Evolutionary conservation across 2,113 vertebrate genomes (phyloP), one percentile per base, ranked within the genome.

Genomic region (Cacatua alba): DNA sequence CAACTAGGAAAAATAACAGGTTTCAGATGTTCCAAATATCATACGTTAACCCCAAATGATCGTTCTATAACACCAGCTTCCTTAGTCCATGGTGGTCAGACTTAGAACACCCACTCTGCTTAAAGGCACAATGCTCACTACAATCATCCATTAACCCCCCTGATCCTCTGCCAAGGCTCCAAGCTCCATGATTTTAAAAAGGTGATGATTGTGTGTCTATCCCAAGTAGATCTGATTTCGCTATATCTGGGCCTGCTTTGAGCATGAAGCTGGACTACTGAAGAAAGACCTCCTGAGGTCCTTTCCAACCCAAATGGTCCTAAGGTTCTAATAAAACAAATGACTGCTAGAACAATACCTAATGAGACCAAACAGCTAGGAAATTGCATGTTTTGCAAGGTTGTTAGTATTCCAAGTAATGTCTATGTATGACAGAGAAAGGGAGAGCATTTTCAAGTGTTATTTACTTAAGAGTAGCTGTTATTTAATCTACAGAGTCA

Each of bases 11-110:
- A 95, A 98, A 98, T 98, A 98, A 98, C 97, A 95, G 95, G 97
- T 98, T 97, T 98, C 97, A 97, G 96, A 98, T 98, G 97, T 98
- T 97, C 71, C 86, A 97, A 97, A 97, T 98, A 97, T 97, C 97
- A 96, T 92, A 90, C 86, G 11, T 95, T 97, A 97, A 97, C 96
- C 96, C 95, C 94, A 97, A 97, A 87, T 79, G 96, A 97, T 97
- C 26, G 6, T 90, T 96, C 95, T 95, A 2, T 96, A 96, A 97
- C 95, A 97, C 96, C 68, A 87, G 70, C 90, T 95, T 96, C 92
- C 86, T 95, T 91, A 95, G 94, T 87, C 80, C 49, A 41, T 10
- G 64, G 91, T 78, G 74, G 77, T 75, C 6, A 65, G 88, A 91
- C 87, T 82, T 71, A 86, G 95, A 97, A 97, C 95, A 95, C 90